These are phyloP conservation scores for Sandelia bainsii DNA, from an alignment of 2,797 vertebrate genomes.

Conservation along the genomic window DNA sequence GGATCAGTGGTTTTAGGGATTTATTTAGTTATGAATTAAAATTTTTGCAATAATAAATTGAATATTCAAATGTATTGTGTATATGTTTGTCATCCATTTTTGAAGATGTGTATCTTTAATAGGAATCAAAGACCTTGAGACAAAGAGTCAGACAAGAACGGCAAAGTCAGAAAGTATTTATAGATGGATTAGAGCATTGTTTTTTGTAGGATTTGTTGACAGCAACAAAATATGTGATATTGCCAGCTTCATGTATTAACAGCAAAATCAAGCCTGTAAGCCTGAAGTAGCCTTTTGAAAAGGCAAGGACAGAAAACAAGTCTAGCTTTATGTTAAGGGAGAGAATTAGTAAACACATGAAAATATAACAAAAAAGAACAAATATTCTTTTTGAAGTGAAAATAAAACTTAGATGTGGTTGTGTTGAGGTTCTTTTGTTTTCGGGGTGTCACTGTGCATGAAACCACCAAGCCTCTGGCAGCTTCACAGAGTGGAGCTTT, in stretches of 20 bases:
- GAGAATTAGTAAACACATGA: neutral
- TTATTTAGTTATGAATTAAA: neutral
- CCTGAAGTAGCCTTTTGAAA: too few species aligned
- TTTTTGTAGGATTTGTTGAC: slow-evolving; percentile 13
- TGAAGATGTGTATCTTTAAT: too few species aligned
- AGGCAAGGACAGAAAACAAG: neutral
- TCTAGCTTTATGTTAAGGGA: neutral
- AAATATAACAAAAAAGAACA: neutral
- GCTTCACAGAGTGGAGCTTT: slow-evolving; percentile 46
- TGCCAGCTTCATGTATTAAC: too few species aligned
- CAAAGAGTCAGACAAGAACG: neutral
- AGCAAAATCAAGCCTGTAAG: too few species aligned
- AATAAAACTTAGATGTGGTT: neutral
- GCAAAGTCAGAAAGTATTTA: neutral
- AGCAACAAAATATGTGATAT: neutral
- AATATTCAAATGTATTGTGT: neutral
- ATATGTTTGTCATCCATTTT: neutral
- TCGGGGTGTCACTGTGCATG: slow-evolving; percentile 39
- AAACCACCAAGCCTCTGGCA: slow-evolving; percentile 32
- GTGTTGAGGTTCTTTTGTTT: neutral
- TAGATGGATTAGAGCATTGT: neutral
- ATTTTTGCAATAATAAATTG: too few species aligned
- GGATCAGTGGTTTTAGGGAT: neutral
- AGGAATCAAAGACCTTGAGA: too few species aligned
- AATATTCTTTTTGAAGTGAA: neutral